Conservation (phyloP, 2,113 vertebrate genomes). For the Myodes glareolus region DNA sequence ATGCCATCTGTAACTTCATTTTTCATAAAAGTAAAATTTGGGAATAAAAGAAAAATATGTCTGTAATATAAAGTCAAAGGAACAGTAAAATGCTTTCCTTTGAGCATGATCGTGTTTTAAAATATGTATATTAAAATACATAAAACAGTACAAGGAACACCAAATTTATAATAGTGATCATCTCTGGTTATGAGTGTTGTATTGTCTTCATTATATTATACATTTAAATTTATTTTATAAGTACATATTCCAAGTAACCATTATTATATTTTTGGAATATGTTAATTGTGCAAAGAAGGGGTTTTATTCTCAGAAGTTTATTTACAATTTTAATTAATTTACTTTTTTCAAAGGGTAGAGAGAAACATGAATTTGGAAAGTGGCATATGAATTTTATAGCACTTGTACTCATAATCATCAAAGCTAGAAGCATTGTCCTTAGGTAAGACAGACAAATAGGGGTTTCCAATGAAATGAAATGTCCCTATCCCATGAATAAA, state of each 20-base stretch:
- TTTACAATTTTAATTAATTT: background rate
- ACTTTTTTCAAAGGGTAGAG: background rate
- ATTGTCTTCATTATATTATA: constrained; percentile 39
- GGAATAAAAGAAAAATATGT: background rate
- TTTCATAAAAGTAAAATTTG: constrained; percentile 30
- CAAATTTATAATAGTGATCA: background rate
- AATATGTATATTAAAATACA: background rate
- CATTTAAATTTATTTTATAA: constrained; percentile 30
- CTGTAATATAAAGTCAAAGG: background rate
- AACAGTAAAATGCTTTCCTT: constrained; percentile 8
- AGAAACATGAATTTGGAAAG: constrained; percentile 5
- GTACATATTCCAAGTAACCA: background rate
- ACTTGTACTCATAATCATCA: constrained; percentile 2
- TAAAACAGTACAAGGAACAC: background rate
- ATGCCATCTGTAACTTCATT: background rate
- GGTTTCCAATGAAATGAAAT: background rate
- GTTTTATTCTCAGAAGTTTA: background rate
- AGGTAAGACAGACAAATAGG: background rate
- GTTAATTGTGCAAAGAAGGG: background rate
- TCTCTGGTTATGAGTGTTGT: background rate
- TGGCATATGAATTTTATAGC: background rate
- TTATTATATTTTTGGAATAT: background rate
- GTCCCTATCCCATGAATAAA: background rate
- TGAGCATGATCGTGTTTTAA: background rate
- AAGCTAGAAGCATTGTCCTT: background rate